phyloP scores from a whole-genome alignment of 2,888 invertebrate genomes.

The Cheilosia vulpina region DNA sequence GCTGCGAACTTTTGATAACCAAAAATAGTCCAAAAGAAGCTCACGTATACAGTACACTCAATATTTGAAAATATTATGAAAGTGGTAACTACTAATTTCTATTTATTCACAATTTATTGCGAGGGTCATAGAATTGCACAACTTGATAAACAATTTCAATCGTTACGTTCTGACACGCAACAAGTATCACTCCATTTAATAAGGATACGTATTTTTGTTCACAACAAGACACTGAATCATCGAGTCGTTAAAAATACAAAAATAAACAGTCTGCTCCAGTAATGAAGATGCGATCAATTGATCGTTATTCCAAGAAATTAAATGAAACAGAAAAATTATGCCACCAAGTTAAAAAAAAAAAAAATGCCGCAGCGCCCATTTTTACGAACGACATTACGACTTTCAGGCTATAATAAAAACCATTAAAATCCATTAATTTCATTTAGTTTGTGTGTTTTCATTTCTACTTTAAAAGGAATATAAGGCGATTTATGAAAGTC shows the following conservation, averaged over 20 bases:
- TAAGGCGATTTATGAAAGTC: constrained; percentile 45
- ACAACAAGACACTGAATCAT: background rate
- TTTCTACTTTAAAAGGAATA: constrained; percentile 27
- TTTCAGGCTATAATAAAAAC: constrained; percentile 57
- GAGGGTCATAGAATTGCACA: background rate
- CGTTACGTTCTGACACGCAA: background rate
- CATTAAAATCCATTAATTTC: constrained; percentile 38
- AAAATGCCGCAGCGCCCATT: constrained; percentile 3
- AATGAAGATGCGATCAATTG: constrained; percentile 18
- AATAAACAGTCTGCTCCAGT: constrained; percentile 17
- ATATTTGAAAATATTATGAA: background rate
- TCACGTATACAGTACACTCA: background rate
- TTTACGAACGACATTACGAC: constrained; percentile 42
- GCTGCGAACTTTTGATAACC: constrained; percentile 7
- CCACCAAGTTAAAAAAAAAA: constrained; percentile 12
- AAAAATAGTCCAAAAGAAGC: background rate
- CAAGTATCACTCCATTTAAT: background rate
- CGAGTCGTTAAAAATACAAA: background rate
- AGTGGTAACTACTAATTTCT: background rate
- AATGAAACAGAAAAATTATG: constrained; percentile 42
- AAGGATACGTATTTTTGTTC: background rate
- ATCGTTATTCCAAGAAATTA: constrained; percentile 36
- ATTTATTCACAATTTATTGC: background rate
- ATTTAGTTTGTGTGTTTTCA: constrained; percentile 21
- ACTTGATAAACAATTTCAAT: background rate